phyloP scores from a whole-genome alignment of 2,797 vertebrate genomes.

The Cheirogaleus major region DNA sequence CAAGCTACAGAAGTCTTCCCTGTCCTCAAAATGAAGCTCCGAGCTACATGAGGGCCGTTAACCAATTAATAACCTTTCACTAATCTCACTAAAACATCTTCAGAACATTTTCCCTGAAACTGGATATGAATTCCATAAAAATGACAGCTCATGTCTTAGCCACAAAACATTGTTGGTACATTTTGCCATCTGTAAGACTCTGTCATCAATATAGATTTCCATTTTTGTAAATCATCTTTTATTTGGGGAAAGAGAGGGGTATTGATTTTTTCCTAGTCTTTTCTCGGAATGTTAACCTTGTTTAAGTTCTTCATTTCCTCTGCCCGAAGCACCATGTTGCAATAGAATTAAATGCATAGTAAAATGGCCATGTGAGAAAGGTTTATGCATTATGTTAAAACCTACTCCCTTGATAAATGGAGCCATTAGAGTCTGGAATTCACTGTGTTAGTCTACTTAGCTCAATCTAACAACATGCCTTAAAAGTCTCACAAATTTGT shows the following conservation, averaged over 20 bases:
- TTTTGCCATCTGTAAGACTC: constrained; percentile 36
- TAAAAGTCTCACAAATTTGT: constrained; percentile 85
- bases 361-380: constrained; percentile 83
- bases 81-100: constrained; percentile 25
- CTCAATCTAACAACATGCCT: constrained; percentile 78
- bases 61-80: constrained; percentile 21
- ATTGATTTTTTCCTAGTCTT: constrained; percentile 76
- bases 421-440: constrained; percentile 85
- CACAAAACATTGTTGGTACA: neutral
- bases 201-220: constrained; percentile 52
- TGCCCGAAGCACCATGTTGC: constrained; percentile 81
- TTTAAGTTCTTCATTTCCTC: constrained; percentile 84
- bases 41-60: neutral
- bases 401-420: constrained; percentile 85
- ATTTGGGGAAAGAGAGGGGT: constrained; percentile 62
- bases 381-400: constrained; percentile 87
- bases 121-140: constrained; percentile 65
- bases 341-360: constrained; percentile 82
- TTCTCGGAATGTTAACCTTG: constrained; percentile 81
- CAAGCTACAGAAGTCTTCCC: neutral
- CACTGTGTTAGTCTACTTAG: constrained; percentile 76
- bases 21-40: neutral
- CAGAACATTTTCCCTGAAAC: constrained; percentile 9
- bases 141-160: constrained; percentile 70
- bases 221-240: constrained; percentile 73